Conservation (phyloP, 2,888 invertebrate genomes). For the Aspidapion aeneum region DNA sequence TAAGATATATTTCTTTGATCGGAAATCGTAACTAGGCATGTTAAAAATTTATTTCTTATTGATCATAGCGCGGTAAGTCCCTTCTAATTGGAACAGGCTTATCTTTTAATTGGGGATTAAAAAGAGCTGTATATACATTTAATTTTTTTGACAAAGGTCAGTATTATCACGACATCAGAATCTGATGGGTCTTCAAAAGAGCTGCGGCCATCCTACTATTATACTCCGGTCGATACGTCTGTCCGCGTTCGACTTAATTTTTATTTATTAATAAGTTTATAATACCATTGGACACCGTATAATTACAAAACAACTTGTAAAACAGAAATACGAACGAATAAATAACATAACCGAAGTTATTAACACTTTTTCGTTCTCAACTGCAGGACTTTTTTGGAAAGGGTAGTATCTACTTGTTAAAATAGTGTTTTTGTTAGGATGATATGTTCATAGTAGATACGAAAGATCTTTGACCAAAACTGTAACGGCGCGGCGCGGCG, state of each 20-base stretch:
- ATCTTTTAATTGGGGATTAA: constrained; percentile 28
- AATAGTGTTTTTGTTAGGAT: too few species aligned
- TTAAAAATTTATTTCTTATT: constrained; percentile 17
- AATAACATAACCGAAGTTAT: too few species aligned
- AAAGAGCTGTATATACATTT: constrained; percentile 21
- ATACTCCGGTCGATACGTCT: constrained; percentile 20
- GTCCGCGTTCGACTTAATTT: constrained; percentile 8
- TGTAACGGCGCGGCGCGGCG: too few species aligned
- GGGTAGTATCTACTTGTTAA: too few species aligned
- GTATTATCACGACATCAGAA: constrained; percentile 25
- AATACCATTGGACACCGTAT: constrained; percentile 13
- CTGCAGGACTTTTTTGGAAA: too few species aligned
- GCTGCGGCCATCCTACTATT: constrained; percentile 21
- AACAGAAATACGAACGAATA: too few species aligned
- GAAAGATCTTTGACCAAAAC: too few species aligned
- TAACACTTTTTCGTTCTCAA: too few species aligned
- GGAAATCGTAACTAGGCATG: neutral
- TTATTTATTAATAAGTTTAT: constrained; percentile 25
- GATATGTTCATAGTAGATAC: too few species aligned
- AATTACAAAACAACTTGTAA: neutral
- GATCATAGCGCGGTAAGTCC: constrained; percentile 20
- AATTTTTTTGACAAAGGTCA: constrained; percentile 25
- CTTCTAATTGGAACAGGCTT: constrained; percentile 24
- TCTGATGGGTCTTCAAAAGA: constrained; percentile 20
- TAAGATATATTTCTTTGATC: neutral